These are phyloP conservation scores for Ciconia stormi DNA, from an alignment of 2,113 vertebrate genomes.

Conservation along the genomic window DNA sequence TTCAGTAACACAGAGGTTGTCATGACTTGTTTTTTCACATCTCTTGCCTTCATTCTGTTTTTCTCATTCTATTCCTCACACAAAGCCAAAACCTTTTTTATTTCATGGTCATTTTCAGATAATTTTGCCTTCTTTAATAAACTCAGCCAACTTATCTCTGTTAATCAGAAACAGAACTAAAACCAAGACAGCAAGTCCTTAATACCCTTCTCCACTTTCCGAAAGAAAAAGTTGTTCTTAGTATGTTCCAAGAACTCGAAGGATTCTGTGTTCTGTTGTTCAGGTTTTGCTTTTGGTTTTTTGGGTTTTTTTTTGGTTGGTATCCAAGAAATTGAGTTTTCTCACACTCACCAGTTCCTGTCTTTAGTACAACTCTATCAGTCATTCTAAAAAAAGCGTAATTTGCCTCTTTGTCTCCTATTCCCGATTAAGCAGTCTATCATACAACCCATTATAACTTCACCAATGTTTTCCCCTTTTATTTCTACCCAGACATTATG, in stretches of 20 bases:
- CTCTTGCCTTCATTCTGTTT: background rate
- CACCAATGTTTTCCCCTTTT: background rate
- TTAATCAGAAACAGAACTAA: background rate
- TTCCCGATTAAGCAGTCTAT: background rate
- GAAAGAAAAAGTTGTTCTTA: background rate
- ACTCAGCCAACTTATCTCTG: background rate
- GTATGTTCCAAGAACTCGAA: background rate
- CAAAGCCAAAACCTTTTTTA: background rate
- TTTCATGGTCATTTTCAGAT: background rate
- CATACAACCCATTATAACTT: background rate
- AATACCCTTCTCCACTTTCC: background rate
- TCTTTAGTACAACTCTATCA: background rate
- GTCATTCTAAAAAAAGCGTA: background rate
- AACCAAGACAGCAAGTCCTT: background rate
- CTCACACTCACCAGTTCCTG: background rate
- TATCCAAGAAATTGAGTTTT: background rate
- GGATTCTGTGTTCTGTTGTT: background rate
- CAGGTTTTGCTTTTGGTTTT: background rate
- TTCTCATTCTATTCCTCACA: background rate
- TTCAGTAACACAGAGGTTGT: background rate
- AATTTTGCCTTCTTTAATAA: background rate
- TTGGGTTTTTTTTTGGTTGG: background rate
- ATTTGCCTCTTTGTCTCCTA: background rate
- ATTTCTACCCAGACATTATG: background rate
- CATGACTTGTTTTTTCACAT: background rate